Percentiles rank a stretch among this genome's conserved stretches.
Conservation (phyloP, 2,888 invertebrate species). For the Steinernema hermaphroditum region DNA sequence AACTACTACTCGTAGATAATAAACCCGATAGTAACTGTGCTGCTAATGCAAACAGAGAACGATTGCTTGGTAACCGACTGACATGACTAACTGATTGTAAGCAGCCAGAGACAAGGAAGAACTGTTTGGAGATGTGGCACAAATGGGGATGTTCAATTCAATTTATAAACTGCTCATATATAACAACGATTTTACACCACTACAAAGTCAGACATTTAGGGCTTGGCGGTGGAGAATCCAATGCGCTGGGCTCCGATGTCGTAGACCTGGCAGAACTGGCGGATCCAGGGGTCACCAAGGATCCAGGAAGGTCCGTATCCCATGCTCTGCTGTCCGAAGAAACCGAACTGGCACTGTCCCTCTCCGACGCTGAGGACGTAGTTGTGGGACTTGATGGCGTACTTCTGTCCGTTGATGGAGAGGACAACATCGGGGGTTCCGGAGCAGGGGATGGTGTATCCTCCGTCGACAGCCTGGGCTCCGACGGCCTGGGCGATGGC, state of each 20-base stretch:
- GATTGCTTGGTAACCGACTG: no score
- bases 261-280: constrained; percentile 54
- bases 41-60: no score
- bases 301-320: constrained; percentile 50
- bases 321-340: not conserved
- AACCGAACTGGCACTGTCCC: not conserved
- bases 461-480: constrained; percentile 34
- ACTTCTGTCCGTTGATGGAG: not conserved
- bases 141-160: not conserved
- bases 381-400: not conserved
- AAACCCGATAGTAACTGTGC: no score
- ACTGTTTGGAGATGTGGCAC: no score
- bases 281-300: constrained; percentile 57
- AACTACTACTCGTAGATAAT: no score
- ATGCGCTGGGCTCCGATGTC: constrained; percentile 51
- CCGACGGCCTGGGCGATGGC: constrained; percentile 45
- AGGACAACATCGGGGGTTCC: constrained; percentile 32
- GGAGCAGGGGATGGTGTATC: not conserved
- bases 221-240: constrained; percentile 44
- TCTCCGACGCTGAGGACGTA: not conserved
- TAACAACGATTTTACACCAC: not conserved
- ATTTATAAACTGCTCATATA: not conserved
- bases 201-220: not conserved
- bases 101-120: no score
- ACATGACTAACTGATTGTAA: no score